These are phyloP conservation scores for Pseudomugil tenellus DNA, from an alignment of 2,797 vertebrate genomes.

Conservation along the genomic window DNA sequence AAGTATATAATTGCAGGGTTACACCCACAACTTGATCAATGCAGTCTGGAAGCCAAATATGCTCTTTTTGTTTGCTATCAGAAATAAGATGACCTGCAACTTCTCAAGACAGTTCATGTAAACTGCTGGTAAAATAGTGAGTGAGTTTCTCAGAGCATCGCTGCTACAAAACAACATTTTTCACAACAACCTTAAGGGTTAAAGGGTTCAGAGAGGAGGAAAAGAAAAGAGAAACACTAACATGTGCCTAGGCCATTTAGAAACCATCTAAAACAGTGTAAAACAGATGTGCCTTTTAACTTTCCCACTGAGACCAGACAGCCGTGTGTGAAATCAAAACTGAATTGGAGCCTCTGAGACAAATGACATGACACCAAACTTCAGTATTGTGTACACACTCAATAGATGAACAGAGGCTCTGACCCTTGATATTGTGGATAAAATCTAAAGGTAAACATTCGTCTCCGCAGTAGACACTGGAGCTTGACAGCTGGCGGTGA, in stretches of 20 bases:
- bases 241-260: conserved; percentile 4
- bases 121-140: not conserved
- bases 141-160: not conserved
- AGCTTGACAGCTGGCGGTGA: not conserved
- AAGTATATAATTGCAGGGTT: conserved; percentile 3
- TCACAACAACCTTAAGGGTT: not conserved
- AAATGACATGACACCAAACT: conserved; percentile 38
- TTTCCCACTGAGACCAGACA: conserved; percentile 33
- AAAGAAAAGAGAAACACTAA: conserved; percentile 9
- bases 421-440: conserved; percentile 52
- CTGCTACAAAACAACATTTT: conserved; percentile 21
- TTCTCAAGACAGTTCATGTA: conserved; percentile 35
- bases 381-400: conserved; percentile 54
- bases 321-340: conserved; percentile 45
- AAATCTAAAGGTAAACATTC: conserved; percentile 60
- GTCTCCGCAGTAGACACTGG: not conserved
- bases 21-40: conserved; percentile 10
- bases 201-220: not conserved
- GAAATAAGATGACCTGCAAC: conserved; percentile 21
- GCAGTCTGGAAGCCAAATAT: not conserved
- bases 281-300: conserved; percentile 34
- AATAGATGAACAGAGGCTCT: conserved; percentile 55
- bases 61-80: not conserved
- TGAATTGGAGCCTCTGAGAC: conserved; percentile 51
- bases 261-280: conserved; percentile 15